Conservation (phyloP, 2,888 invertebrate genomes). For the Chirona hameri region DNA sequence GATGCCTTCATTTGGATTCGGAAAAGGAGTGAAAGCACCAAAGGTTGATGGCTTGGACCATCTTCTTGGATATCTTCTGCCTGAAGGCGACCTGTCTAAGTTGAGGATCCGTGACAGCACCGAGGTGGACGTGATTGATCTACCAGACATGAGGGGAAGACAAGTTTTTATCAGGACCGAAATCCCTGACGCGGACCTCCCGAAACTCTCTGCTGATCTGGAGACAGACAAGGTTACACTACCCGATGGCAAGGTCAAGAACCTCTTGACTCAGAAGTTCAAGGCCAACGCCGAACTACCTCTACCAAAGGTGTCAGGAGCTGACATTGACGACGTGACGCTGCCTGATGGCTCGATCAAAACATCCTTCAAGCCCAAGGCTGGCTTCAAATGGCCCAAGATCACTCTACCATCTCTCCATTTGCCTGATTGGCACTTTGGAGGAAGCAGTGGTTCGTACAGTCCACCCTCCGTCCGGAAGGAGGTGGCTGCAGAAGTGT, state of each 20-base stretch:
- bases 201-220: neutral
- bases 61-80: neutral
- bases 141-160: neutral
- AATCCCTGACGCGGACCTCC: neutral
- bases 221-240: neutral
- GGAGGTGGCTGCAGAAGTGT: neutral
- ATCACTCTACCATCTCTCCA: neutral
- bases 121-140: neutral
- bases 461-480: neutral
- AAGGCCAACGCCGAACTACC: neutral
- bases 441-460: neutral
- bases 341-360: neutral
- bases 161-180: neutral
- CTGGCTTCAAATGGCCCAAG: neutral
- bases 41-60: neutral
- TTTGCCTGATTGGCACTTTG: constrained; percentile 9
- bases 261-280: neutral
- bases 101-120: neutral
- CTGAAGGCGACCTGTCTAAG: neutral
- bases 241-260: neutral
- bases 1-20: neutral
- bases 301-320: neutral
- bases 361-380: neutral
- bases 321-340: neutral
- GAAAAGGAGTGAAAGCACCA: neutral